phyloP scores from a whole-genome alignment of 1,140 invertebrate species.

The Lordiphosa collinella region DNA sequence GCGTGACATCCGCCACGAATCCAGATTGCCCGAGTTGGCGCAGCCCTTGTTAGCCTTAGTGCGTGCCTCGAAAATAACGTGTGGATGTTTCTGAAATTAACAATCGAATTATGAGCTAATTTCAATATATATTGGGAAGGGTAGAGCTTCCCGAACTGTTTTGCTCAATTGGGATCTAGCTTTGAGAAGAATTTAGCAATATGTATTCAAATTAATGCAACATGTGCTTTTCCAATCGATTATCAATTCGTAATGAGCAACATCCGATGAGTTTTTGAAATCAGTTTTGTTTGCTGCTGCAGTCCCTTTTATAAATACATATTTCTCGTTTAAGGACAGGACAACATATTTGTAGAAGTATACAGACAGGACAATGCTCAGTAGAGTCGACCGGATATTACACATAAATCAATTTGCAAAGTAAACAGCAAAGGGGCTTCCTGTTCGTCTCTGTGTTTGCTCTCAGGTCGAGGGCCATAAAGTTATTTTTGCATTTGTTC shows the following conservation, averaged over 20 bases:
- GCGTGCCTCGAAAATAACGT: slow-evolving; percentile 96
- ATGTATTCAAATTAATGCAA: too few relatives aligned
- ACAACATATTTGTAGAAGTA: too few relatives aligned
- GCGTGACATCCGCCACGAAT: slow-evolving; percentile 84
- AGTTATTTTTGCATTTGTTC: background rate
- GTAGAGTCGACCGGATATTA: too few relatives aligned
- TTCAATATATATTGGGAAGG: background rate
- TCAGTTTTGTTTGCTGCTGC: background rate
- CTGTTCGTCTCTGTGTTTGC: too few relatives aligned
- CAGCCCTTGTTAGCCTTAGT: slow-evolving; percentile 93
- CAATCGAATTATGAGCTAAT: background rate
- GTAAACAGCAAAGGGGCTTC: background rate
- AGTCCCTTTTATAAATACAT: background rate
- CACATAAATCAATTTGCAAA: too few relatives aligned
- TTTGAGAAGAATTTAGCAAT: background rate
- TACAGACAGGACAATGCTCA: too few relatives aligned
- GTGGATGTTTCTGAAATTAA: slow-evolving; percentile 92
- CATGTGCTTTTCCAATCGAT: too few relatives aligned
- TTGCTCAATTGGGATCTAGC: too few relatives aligned
- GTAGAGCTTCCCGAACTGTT: too few relatives aligned
- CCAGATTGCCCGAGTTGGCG: slow-evolving; percentile 88
- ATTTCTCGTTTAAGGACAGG: background rate
- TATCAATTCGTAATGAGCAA: too few relatives aligned
- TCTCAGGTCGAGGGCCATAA: too few relatives aligned
- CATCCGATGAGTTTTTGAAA: too few relatives aligned